Conservation (phyloP, 2,797 vertebrate species). For the Orestias chungarensis region DNA sequence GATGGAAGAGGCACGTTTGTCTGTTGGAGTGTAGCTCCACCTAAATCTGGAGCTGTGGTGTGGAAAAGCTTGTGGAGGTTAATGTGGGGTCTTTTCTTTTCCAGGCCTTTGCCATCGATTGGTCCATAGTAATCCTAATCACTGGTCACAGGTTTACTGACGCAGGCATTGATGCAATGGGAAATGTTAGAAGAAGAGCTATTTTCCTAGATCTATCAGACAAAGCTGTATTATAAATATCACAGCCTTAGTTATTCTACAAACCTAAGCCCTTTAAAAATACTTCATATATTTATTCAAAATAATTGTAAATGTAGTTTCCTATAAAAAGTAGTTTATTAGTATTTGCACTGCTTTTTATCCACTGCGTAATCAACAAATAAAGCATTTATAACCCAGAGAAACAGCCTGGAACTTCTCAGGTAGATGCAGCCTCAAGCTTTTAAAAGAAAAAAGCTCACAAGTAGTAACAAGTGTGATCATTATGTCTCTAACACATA, state of each 20-base stretch:
- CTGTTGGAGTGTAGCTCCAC: slow-evolving; percentile 38
- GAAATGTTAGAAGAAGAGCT: slow-evolving; percentile 26
- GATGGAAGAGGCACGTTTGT: slow-evolving; percentile 31
- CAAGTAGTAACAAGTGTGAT: slow-evolving; percentile 42
- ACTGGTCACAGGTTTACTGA: slow-evolving; percentile 54
- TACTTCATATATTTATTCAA: slow-evolving; percentile 1
- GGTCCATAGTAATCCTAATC: slow-evolving; percentile 38
- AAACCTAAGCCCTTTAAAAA: slow-evolving; percentile 3
- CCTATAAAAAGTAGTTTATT: background rate
- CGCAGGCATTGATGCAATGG: slow-evolving; percentile 57
- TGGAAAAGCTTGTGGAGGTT: slow-evolving; percentile 54
- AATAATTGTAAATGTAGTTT: background rate
- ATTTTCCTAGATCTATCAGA: slow-evolving; percentile 45
- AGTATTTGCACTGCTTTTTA: background rate
- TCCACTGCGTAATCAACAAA: background rate
- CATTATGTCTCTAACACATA: slow-evolving; percentile 23
- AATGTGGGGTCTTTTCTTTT: slow-evolving; percentile 51
- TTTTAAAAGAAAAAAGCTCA: slow-evolving; percentile 32
- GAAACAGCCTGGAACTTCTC: background rate
- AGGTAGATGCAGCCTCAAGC: slow-evolving; percentile 31
- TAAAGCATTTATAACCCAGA: slow-evolving; percentile 7
- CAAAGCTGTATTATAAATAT: slow-evolving; percentile 21
- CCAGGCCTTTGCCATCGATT: slow-evolving; percentile 38
- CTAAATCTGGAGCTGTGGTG: slow-evolving; percentile 55
- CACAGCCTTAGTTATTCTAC: slow-evolving; percentile 1